These are phyloP conservation scores for Tetrapedia diversipes DNA, from an alignment of 2,888 invertebrate genomes.

Conservation along the genomic window DNA sequence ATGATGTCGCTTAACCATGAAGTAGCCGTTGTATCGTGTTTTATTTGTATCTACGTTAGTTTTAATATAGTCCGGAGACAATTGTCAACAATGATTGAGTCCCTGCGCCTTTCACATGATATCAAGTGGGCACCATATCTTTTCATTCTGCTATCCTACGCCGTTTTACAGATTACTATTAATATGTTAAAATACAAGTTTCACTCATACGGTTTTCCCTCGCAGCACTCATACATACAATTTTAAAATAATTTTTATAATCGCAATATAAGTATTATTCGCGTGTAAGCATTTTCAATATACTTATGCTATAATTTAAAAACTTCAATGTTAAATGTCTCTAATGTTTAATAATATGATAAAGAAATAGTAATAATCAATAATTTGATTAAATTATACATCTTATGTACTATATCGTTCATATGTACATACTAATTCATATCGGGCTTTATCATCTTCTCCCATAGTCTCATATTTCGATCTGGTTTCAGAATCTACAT, in stretches of 20 bases:
- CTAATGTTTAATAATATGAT: not conserved
- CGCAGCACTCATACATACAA: conserved; percentile 80
- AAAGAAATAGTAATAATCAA: not conserved
- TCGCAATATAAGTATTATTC: conserved; percentile 60
- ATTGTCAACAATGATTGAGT: conserved; percentile 76
- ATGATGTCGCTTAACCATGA: conserved; percentile 62
- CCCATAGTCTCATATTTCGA: conserved; percentile 96
- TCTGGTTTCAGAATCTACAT: conserved; percentile 92
- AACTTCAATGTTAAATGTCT: not conserved
- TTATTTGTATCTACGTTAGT: conserved; percentile 63
- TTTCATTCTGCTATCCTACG: conserved; percentile 77
- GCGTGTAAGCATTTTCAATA: not conserved
- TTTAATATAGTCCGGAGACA: conserved; percentile 69
- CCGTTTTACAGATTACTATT: conserved; percentile 83
- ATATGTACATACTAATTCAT: conserved; percentile 90
- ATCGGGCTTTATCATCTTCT: conserved; percentile 97
- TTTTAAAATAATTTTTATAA: conserved; percentile 82
- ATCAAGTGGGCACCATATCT: conserved; percentile 67
- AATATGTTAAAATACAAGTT: conserved; percentile 83
- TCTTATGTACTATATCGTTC: not conserved
- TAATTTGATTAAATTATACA: too few species aligned
- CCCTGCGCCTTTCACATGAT: conserved; percentile 72
- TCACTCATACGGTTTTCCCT: conserved; percentile 79
- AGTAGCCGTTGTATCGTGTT: conserved; percentile 60
- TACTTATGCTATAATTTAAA: not conserved